A percentile compares a stretch with the other conserved stretches of the same genome.
Conservation (phyloP, 1,140 invertebrate genomes). For the Ditylenchus dipsaci region DNA sequence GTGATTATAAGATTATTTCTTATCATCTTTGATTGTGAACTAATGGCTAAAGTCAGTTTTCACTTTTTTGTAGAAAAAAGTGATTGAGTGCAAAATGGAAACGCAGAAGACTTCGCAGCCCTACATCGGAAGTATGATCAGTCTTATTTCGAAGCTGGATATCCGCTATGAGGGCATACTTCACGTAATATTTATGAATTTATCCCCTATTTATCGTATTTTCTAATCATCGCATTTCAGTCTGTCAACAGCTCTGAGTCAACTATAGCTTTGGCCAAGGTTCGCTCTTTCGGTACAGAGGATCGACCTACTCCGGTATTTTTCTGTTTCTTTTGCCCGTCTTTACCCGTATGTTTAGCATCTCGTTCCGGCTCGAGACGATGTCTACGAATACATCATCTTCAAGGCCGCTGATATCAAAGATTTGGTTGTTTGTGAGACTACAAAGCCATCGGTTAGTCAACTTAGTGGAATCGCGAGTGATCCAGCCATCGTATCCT, state of each 20-base stretch:
- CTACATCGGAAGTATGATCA: conserved; percentile 97
- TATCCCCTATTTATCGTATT: too few species aligned
- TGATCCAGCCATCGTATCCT: conserved; percentile 73
- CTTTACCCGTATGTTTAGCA: conserved; percentile 58
- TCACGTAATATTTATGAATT: conserved; percentile 75
- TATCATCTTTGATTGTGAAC: too few species aligned
- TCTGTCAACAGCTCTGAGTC: conserved; percentile 94
- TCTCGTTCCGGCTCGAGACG: conserved; percentile 86
- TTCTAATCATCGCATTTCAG: too few species aligned
- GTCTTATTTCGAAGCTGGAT: conserved; percentile 97
- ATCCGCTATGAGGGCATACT: conserved; percentile 99
- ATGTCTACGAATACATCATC: conserved; percentile 90
- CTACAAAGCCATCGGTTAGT: conserved; percentile 51
- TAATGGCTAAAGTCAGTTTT: too few species aligned
- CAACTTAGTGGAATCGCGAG: conserved; percentile 61
- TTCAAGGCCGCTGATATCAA: conserved; percentile 97
- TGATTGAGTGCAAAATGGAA: too few species aligned
- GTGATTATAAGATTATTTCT: too few species aligned
- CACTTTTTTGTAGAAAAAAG: too few species aligned
- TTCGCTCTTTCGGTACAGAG: conserved; percentile 97
- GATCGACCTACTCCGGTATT: conserved; percentile 76
- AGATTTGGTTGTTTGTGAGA: conserved; percentile 79
- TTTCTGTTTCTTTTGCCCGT: too few species aligned
- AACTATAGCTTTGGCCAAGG: conserved; percentile 94
- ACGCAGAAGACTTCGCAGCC: conserved; percentile 60